These are phyloP conservation scores for Baryphthengus martii DNA, from an alignment of 2,113 vertebrate species.

Conservation along the genomic window DNA sequence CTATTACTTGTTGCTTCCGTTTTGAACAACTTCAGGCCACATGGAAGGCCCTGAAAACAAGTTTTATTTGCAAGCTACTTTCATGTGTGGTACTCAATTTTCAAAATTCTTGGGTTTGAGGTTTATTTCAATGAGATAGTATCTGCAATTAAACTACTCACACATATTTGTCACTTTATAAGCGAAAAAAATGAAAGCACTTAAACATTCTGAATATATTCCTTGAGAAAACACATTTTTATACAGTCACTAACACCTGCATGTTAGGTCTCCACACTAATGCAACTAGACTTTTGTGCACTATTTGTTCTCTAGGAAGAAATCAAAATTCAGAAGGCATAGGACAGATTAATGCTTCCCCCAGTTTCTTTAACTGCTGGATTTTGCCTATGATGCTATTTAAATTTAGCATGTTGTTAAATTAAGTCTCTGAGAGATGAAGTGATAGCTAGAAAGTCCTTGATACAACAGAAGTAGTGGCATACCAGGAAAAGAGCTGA, in stretches of 20 bases:
- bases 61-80: not conserved
- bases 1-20: not conserved
- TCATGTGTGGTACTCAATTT: not conserved
- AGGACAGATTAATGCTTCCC: not conserved
- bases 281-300: not conserved
- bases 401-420: slow-evolving; percentile 1
- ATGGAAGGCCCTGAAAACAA: not conserved
- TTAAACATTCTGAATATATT: not conserved
- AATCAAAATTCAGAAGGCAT: not conserved
- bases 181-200: not conserved
- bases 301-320: not conserved
- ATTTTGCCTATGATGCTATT: not conserved
- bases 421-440: slow-evolving; percentile 3
- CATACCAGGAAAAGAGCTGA: not conserved
- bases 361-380: not conserved
- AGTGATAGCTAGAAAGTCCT: not conserved
- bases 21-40: not conserved
- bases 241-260: not conserved
- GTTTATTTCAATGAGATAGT: not conserved
- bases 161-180: not conserved
- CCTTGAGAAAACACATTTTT: not conserved
- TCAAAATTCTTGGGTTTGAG: not conserved
- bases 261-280: not conserved
- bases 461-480: not conserved
- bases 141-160: not conserved